phyloP scores from a whole-genome alignment of 1,140 invertebrate species.

The Bombus terrestris region DNA sequence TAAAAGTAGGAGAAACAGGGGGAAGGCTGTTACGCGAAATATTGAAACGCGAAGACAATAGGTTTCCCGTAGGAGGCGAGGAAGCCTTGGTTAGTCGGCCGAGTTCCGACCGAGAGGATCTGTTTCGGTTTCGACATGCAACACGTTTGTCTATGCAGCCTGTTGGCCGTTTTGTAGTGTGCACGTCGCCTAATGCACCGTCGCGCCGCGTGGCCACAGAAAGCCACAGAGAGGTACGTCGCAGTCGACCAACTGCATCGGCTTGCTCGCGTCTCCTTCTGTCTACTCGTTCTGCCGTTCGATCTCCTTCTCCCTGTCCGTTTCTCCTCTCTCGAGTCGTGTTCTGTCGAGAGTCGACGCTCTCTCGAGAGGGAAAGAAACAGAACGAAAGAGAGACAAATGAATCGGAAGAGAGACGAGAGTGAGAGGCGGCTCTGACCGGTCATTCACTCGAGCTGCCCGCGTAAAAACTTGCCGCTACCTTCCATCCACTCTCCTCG shows the following conservation, averaged over 20 bases:
- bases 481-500: slow-evolving; percentile 61
- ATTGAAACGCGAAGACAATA: slow-evolving; percentile 44
- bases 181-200: slow-evolving; percentile 59
- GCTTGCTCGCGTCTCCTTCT: slow-evolving; percentile 22
- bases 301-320: slow-evolving; percentile 26
- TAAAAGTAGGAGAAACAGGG: not conserved
- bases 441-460: slow-evolving; percentile 77
- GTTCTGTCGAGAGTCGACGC: slow-evolving; percentile 32
- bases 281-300: slow-evolving; percentile 5
- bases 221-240: slow-evolving; percentile 23
- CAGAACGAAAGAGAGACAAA: slow-evolving; percentile 27
- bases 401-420: slow-evolving; percentile 54
- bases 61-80: slow-evolving; percentile 7
- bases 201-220: slow-evolving; percentile 17
- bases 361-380: not conserved
- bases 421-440: slow-evolving; percentile 78
- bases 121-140: slow-evolving; percentile 12
- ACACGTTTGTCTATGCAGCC: slow-evolving; percentile 3
- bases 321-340: slow-evolving; percentile 20
- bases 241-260: slow-evolving; percentile 42
- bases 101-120: not conserved
- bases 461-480: slow-evolving; percentile 74
- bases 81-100: not conserved
- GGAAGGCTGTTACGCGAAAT: slow-evolving; percentile 19
- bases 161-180: slow-evolving; percentile 30